Conservation (phyloP, 2,888 invertebrate species). For the Venusia cambrica region DNA sequence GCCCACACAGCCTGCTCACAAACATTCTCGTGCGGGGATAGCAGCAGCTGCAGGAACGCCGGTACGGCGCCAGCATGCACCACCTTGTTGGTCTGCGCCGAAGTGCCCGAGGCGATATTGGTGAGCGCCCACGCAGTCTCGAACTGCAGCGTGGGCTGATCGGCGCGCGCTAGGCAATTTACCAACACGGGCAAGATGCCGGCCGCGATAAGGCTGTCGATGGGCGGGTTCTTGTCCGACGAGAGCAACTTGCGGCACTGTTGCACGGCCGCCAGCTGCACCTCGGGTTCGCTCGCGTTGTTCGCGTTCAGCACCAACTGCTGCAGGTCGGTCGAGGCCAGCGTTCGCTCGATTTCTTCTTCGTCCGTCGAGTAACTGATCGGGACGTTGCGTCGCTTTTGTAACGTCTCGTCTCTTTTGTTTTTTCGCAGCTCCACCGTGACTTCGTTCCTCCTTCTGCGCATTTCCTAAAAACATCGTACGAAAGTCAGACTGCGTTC, state of each 20-base stretch:
- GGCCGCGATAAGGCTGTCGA: slow-evolving; percentile 95
- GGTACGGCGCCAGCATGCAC: slow-evolving; percentile 98
- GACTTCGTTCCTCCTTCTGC: slow-evolving; percentile 97
- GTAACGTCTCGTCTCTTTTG: slow-evolving; percentile 97
- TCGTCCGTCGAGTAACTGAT: slow-evolving; percentile 90
- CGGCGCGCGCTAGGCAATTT: slow-evolving; percentile 91
- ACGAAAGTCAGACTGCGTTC: slow-evolving; percentile 27
- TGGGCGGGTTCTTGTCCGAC: slow-evolving; percentile 98
- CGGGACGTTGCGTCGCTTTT: slow-evolving; percentile 98
- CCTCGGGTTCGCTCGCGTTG: slow-evolving; percentile 87
- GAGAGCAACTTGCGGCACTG: slow-evolving; percentile 97
- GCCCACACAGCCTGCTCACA: slow-evolving; percentile 99
- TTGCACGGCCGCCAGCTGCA: slow-evolving; percentile 95
- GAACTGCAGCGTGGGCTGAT: slow-evolving; percentile 95
- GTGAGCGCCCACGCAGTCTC: slow-evolving; percentile 99
- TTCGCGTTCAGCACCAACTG: slow-evolving; percentile 93
- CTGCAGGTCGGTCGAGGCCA: slow-evolving; percentile 87
- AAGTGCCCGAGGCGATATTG: slow-evolving; percentile 97
- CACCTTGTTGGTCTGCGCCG: slow-evolving; percentile 94
- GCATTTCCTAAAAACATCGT: slow-evolving; percentile 90
- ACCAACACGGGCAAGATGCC: slow-evolving; percentile 98
- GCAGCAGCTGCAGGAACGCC: slow-evolving; percentile 93
- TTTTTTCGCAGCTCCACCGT: slow-evolving; percentile 98
- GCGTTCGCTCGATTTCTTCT: slow-evolving; percentile 86
- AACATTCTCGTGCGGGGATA: slow-evolving; percentile 97